phyloP scores from a whole-genome alignment of 2,797 vertebrate genomes.

The Pterois miles region DNA sequence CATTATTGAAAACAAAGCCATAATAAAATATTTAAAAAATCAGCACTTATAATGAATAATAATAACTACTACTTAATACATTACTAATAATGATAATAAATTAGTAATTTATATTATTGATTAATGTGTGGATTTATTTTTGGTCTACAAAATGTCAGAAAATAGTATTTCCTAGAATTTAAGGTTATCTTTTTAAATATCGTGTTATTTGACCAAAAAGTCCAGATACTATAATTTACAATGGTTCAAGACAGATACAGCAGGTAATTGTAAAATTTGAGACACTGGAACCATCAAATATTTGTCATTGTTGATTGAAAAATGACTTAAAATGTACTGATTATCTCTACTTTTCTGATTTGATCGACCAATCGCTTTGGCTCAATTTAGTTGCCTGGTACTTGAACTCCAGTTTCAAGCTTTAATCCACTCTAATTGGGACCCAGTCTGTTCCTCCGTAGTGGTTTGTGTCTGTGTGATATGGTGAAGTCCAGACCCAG shows the following conservation, averaged over 20 bases:
- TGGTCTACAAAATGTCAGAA: not conserved
- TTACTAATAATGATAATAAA: no score
- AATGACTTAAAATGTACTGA: no score
- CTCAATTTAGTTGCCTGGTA: not conserved
- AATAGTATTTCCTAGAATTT: not conserved
- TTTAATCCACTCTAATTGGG: not conserved
- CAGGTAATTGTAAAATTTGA: not conserved
- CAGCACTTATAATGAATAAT: no score
- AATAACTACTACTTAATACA: no score
- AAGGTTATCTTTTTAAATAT: not conserved
- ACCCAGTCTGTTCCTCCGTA: conserved; percentile 53
- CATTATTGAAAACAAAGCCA: no score
- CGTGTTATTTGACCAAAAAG: not conserved
- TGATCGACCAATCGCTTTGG: not conserved
- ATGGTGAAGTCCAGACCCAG: conserved; percentile 25
- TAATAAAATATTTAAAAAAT: no score
- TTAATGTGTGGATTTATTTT: not conserved
- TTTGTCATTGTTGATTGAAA: not conserved
- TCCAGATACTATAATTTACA: not conserved
- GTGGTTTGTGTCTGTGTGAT: conserved; percentile 51
- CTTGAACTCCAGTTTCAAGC: not conserved
- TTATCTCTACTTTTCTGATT: not conserved
- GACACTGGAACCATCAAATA: not conserved
- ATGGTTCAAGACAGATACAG: no score
- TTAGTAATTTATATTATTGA: not conserved